phyloP scores from a whole-genome alignment of 1,140 invertebrate species.

The Lanistes nyassanus region DNA sequence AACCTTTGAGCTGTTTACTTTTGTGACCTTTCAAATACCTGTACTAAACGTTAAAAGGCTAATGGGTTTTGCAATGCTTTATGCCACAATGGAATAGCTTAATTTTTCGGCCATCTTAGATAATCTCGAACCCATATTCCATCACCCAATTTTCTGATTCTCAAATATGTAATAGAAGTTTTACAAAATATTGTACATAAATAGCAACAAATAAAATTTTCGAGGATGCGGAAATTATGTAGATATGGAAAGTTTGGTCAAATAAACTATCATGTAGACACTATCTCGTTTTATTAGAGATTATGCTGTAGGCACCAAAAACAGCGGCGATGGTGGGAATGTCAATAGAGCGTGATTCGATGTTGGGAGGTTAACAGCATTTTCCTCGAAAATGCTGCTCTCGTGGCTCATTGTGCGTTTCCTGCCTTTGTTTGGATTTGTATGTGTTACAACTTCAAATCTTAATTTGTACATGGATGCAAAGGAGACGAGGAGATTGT shows the following conservation, averaged over 20 bases:
- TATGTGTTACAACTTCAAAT: constrained; percentile 35
- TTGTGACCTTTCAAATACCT: too few relatives aligned
- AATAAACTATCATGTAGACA: background rate
- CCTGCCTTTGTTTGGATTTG: constrained; percentile 38
- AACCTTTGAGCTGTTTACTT: too few relatives aligned
- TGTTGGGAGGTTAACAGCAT: constrained; percentile 28
- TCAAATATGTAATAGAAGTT: background rate
- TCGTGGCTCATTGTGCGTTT: constrained; percentile 27
- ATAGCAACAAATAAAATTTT: background rate
- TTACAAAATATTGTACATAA: background rate
- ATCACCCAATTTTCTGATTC: background rate
- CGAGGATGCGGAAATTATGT: background rate
- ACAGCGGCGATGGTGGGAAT: constrained; percentile 28
- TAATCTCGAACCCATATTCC: background rate
- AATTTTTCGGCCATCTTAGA: too few relatives aligned
- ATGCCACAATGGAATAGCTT: too few relatives aligned
- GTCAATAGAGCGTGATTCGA: constrained; percentile 28
- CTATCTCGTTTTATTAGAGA: constrained; percentile 2
- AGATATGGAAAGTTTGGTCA: background rate
- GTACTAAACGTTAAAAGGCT: too few relatives aligned
- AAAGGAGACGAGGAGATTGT: constrained; percentile 49
- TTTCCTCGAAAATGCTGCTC: constrained; percentile 40
- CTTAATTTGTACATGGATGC: constrained; percentile 56
- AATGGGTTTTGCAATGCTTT: too few relatives aligned
- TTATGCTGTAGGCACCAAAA: constrained; percentile 21